Percentiles rank a stretch among this genome's conserved stretches.
phyloP scores from a whole-genome alignment of 1,140 invertebrate genomes.

The Caenorhabditis brenneri region DNA sequence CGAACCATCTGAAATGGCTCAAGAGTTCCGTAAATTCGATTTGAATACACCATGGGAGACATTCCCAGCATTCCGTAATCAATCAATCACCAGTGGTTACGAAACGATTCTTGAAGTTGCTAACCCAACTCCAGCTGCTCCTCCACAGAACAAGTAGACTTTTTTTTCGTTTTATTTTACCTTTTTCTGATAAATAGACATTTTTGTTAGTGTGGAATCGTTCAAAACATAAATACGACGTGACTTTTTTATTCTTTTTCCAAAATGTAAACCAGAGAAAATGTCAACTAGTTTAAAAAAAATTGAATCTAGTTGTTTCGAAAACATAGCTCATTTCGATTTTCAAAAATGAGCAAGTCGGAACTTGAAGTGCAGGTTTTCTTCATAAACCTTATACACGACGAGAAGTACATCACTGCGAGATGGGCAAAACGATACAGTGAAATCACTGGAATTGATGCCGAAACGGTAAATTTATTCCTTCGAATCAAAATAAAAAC shows the following conservation, averaged over 20 bases:
- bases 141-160: constrained; percentile 38
- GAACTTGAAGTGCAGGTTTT: not conserved
- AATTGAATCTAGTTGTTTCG: no score
- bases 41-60: constrained; percentile 95
- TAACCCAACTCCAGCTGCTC: not conserved
- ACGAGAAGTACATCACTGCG: not conserved
- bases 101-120: constrained; percentile 57
- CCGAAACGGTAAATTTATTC: not conserved
- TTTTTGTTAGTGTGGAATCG: not conserved
- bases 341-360: not conserved
- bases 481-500: not conserved
- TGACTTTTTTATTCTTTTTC: constrained; percentile 52
- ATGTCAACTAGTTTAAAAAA: no score
- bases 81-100: constrained; percentile 68
- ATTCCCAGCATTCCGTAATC: constrained; percentile 65
- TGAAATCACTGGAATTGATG: constrained; percentile 1
- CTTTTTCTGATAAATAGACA: constrained; percentile 45
- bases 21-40: constrained; percentile 97
- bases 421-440: constrained; percentile 25
- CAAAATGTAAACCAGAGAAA: no score
- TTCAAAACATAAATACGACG: constrained; percentile 35
- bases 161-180: not conserved
- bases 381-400: not conserved
- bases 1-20: constrained; percentile 92
- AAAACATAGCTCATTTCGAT: no score